Conservation (phyloP, 2,113 vertebrate species). For the Crotalus viridis region DNA sequence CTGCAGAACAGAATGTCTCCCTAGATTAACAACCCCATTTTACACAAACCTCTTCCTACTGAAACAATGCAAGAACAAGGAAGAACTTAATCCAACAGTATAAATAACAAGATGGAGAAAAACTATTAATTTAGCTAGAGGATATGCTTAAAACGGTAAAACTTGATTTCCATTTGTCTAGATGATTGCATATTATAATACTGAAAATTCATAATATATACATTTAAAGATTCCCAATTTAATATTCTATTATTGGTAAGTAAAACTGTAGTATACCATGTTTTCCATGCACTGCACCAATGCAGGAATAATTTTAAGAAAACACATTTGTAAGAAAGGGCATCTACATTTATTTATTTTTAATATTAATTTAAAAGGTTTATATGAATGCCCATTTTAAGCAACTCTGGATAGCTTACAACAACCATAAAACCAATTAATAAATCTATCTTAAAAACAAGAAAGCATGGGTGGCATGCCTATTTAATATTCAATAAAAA, state of each 20-base stretch:
- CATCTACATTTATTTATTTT: background rate
- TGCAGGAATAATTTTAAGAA: background rate
- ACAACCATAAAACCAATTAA: background rate
- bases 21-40: background rate
- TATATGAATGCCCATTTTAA: background rate
- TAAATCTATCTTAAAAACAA: background rate
- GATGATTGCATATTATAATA: background rate
- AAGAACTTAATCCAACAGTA: background rate
- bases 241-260: background rate
- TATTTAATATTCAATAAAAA: no score
- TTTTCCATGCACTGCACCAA: background rate
- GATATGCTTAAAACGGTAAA: background rate
- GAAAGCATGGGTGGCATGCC: no score
- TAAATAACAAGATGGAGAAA: background rate
- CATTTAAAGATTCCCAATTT: background rate
- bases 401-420: background rate
- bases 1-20: background rate
- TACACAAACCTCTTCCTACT: background rate
- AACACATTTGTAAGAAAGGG: background rate
- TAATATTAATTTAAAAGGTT: background rate
- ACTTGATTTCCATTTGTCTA: background rate
- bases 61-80: background rate
- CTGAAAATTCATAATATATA: background rate
- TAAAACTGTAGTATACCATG: background rate
- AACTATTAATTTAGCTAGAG: background rate